Conservation (phyloP, 2,888 invertebrate genomes). For the Bombyx huttoni region DNA sequence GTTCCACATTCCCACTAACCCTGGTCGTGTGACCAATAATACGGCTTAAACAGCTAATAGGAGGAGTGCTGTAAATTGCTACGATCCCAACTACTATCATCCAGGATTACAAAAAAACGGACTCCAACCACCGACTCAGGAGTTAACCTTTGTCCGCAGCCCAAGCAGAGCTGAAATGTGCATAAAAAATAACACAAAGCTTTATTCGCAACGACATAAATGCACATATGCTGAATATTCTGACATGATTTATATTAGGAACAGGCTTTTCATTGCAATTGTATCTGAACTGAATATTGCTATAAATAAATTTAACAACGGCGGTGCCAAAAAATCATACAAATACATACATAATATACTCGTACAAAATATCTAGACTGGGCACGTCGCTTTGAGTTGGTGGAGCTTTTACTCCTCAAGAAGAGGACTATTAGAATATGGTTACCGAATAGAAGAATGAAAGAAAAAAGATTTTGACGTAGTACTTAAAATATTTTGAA, state of each 20-base stretch:
- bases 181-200: too few relatives aligned
- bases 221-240: background rate
- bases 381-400: conserved; percentile 78
- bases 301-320: conserved; percentile 12
- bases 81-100: conserved; percentile 5
- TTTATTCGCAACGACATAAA: conserved; percentile 10
- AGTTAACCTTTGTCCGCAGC: conserved; percentile 4
- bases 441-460: conserved; percentile 89
- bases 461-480: conserved; percentile 16
- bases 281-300: background rate
- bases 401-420: conserved; percentile 22
- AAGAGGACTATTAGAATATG: conserved; percentile 80
- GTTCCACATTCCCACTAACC: background rate
- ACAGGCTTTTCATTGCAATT: conserved; percentile 6
- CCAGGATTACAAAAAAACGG: conserved; percentile 3
- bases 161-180: conserved; percentile 6
- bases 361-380: conserved; percentile 78
- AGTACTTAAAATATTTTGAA: conserved; percentile 20
- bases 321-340: conserved; percentile 57
- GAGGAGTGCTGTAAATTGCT: conserved; percentile 5
- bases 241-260: conserved; percentile 8
- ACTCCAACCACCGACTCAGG: background rate
- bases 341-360: too few relatives aligned
- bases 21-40: background rate
- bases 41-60: background rate